Evolutionary conservation across 2,888 invertebrate genomes (phyloP), one percentile per base, ranked within the genome.

Genomic region (Tipula helvola): DNA sequence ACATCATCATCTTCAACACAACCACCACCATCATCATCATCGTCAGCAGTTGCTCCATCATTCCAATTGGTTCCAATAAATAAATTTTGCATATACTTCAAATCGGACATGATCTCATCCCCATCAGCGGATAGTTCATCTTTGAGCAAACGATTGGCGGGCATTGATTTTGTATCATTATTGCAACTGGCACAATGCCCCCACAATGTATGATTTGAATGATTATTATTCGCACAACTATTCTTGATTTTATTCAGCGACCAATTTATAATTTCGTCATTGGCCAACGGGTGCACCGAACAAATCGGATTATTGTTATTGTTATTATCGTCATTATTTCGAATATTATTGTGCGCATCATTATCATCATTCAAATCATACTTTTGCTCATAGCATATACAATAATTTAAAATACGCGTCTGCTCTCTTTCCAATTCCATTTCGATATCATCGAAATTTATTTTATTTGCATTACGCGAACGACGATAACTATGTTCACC

Each of bases 51-150:
- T 86, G 87, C 88, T n/a, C 42, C 85, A 83, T 87, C 87, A 39
- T 86, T 84, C 86, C 83, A 87, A 85, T 88, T 87, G 44, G 89
- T 89, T 8, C 89, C 89, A 87, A 90, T 90, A 86, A 90, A 90
- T 57, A 90, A 88, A 87, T 90, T 90, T 88, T 90, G 90, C 90
- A 90, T 90, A 87, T 89, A 89, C 84, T 89, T 90, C 5, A 90
- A 87, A 88, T 90, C 90, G 8, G 89, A 90, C 90, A 90, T 90
- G 83, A 90, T 90, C 88, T 90, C 89, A 88, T 90, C 90, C 13
- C 89, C 90, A 88, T 90, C 90, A 39, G 89, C 86, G 87, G 88
- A 88, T 0, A 90, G 88, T 88, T 90, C 90, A 87, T 90, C 90
- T 87, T 90, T 90, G 12, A 90, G 87, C 84, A 90, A 86, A 16